Percentiles rank a stretch among this genome's conserved stretches.
These are phyloP conservation scores for Macrostomum lignano DNA, from an alignment of 1,140 invertebrate genomes.

Conservation along the genomic window DNA sequence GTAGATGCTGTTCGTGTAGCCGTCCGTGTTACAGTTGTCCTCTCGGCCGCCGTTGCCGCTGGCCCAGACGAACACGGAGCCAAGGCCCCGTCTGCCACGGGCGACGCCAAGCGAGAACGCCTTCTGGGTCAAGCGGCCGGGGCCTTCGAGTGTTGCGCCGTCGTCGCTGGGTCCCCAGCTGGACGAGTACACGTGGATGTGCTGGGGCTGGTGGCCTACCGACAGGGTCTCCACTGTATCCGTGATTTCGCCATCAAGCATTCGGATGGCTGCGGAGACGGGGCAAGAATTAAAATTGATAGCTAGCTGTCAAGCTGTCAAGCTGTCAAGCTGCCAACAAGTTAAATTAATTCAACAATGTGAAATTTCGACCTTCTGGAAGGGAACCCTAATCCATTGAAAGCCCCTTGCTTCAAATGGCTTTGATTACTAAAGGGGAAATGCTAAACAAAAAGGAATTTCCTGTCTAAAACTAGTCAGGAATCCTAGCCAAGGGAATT, in stretches of 20 bases:
- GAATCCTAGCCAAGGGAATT: no score
- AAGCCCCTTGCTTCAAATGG: no score
- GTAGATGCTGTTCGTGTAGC: conserved; percentile 26
- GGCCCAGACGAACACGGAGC: conserved; percentile 29
- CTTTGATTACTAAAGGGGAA: no score
- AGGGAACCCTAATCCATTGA: no score
- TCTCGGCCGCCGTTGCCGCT: conserved; percentile 29
- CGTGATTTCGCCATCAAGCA: conserved; percentile 91
- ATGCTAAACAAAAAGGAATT: no score
- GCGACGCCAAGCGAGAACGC: conserved; percentile 37
- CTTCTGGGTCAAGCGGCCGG: conserved; percentile 43
- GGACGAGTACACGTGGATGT: conserved; percentile 90
- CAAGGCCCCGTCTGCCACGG: conserved; percentile 20
- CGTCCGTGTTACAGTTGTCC: conserved; percentile 28
- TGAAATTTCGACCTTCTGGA: no score
- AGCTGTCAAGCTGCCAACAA: no score
- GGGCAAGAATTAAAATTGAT: no score
- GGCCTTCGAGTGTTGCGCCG: conserved; percentile 56
- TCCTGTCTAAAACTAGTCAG: no score
- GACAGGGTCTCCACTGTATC: conserved; percentile 85
- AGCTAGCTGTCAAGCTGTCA: no score
- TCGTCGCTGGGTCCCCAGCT: conserved; percentile 67
- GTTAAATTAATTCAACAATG: no score
- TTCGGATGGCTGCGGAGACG: no score
- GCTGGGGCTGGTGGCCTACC: conserved; percentile 64